phyloP scores from a whole-genome alignment of 2,888 invertebrate genomes.

The Diachrysia chrysitis region DNA sequence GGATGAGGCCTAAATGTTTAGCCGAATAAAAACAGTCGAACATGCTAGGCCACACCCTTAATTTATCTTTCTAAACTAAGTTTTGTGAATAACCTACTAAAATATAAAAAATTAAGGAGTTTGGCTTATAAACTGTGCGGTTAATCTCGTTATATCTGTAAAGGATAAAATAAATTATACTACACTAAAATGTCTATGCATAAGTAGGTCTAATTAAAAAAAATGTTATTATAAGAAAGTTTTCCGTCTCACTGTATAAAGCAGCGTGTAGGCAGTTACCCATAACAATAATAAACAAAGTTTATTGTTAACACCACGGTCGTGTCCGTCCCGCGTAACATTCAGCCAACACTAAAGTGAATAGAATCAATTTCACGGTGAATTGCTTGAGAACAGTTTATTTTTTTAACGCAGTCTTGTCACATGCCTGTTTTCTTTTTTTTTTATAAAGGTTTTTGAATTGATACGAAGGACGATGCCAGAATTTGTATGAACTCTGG shows the following conservation, averaged over 20 bases:
- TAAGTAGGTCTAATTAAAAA: background rate
- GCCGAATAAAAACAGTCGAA: no score
- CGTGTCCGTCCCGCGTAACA: constrained; percentile 13
- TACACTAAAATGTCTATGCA: background rate
- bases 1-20: no score
- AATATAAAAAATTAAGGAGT: no score
- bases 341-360: constrained; percentile 18
- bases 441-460: background rate
- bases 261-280: background rate
- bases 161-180: background rate
- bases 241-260: background rate
- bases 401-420: background rate
- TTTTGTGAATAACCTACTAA: no score
- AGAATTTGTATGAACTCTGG: no score
- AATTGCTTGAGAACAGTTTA: constrained; percentile 15
- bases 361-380: constrained; percentile 47
- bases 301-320: constrained; percentile 29
- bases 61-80: no score
- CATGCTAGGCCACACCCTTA: no score
- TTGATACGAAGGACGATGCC: no score
- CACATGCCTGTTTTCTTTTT: background rate
- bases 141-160: no score
- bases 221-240: background rate
- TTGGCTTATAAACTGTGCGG: no score
- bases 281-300: constrained; percentile 36